Base-by-base conservation (phyloP, 2,113 vertebrate species). In the Nymphicus hollandicus region DNA sequence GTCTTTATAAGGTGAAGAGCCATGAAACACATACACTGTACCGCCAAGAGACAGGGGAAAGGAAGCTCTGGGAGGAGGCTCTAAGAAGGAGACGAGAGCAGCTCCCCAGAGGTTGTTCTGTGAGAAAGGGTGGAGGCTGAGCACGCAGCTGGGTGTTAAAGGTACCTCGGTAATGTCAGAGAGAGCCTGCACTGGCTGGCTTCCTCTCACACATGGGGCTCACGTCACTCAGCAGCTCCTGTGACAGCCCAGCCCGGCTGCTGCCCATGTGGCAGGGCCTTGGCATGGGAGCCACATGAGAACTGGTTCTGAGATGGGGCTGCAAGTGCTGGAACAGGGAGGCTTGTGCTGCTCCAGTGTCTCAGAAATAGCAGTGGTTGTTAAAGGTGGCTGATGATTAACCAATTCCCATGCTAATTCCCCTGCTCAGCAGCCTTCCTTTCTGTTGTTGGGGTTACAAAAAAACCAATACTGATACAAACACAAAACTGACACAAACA, bases 171-270 rank as follows among this genome's bases (percentile, higher is more conserved):
- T 88, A 66, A 9, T 19, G 63, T 86, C 88, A 93, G 79, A 73
- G 88, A 92, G 83, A 78, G 69, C 64, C 84, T 31, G 37, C 16
- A 46, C 83, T 93, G 94, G 86, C 91, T 63, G 86, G 50, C 14
- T 39, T 63, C 35, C 83, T 22, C 83, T 55, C 86, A 58, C 92
- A 96, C 83, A 65, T 93, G 95, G 95, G 91, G 5, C 60, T 92
- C 0, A 5, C 78, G 91, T 95, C 96, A 97, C 88, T 93, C 88
- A 84, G 81, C 86, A 78, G 88, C 88, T 91, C 79, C 80, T 50
- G 64, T 7, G 7, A 33, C 83, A 86, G 68, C 77, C 52, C 53
- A 37, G 79, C 66, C 66, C 0, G 1, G 71, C 92, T 90, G 94
- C 95, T 77, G 72, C 63, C 91, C 94, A 68, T 24, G 4, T 53